Conservation (phyloP, 2,113 vertebrate species). For the Tenrec ecaudatus region DNA sequence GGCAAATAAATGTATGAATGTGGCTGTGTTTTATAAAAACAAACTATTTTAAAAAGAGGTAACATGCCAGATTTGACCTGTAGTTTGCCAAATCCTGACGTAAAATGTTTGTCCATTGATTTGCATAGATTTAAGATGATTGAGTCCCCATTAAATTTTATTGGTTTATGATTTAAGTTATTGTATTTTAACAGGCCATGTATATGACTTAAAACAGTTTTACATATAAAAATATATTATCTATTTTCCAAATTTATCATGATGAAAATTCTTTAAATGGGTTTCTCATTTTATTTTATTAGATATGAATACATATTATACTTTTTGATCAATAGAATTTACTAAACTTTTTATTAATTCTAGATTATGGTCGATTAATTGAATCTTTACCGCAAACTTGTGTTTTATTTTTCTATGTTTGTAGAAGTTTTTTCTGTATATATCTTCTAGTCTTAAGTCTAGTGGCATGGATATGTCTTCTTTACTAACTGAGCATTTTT, state of each 20-base stretch:
- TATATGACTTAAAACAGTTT: constrained; percentile 36
- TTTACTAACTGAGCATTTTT: background rate
- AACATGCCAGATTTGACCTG: constrained; percentile 14
- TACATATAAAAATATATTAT: constrained; percentile 46
- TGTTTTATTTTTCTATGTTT: constrained; percentile 17
- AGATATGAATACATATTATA: constrained; percentile 43
- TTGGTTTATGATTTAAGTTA: constrained; percentile 8
- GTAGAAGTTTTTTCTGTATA: background rate
- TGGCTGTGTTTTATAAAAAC: background rate
- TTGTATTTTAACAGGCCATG: constrained; percentile 22
- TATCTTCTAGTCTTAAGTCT: background rate
- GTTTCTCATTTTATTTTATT: constrained; percentile 42
- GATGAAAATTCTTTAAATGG: background rate
- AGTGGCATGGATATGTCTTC: constrained; percentile 10
- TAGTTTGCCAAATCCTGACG: background rate
- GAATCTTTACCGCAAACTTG: background rate
- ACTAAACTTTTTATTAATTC: constrained; percentile 44
- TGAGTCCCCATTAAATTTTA: background rate
- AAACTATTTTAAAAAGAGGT: constrained; percentile 1
- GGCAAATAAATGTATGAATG: background rate
- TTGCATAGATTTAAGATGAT: background rate
- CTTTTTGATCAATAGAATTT: constrained; percentile 46
- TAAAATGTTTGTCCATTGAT: background rate
- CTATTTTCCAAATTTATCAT: constrained; percentile 57
- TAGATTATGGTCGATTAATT: background rate